Conservation (phyloP, 2,797 vertebrate genomes). For the Galaxias olidus region DNA sequence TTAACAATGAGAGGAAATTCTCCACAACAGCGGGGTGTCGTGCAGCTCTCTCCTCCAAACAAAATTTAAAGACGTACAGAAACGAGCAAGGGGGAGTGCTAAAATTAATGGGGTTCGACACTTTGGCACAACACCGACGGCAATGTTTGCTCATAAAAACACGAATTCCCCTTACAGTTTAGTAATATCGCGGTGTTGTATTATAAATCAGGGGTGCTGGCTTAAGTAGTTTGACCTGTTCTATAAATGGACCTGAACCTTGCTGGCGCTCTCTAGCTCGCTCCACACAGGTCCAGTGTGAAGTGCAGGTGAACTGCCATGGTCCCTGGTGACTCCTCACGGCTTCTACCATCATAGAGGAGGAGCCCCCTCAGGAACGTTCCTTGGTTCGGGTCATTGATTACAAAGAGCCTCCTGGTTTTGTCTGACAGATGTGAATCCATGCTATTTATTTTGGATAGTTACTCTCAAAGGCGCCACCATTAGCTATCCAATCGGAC, state of each 20-base stretch:
- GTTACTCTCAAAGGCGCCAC: constrained; percentile 82
- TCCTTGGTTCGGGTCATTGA: constrained; percentile 84
- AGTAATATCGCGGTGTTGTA: constrained; percentile 82
- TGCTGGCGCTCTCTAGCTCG: constrained; percentile 54
- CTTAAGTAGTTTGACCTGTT: constrained; percentile 83
- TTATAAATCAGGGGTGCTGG: constrained; percentile 87
- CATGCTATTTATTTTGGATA: constrained; percentile 85
- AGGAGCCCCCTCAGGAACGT: constrained; percentile 69
- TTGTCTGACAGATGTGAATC: constrained; percentile 86
- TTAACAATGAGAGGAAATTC: constrained; percentile 99
- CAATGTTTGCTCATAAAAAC: constrained; percentile 94
- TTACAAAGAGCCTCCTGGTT: constrained; percentile 86
- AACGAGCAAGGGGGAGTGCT: constrained; percentile 90
- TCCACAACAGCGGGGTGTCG: constrained; percentile 91
- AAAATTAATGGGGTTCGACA: constrained; percentile 99
- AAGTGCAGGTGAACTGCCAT: constrained; percentile 77
- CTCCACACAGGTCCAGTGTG: constrained; percentile 48
- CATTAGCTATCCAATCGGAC: constrained; percentile 83
- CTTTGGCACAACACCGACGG: constrained; percentile 96
- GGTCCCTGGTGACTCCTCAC: constrained; percentile 76
- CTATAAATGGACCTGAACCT: constrained; percentile 84
- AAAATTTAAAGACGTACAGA: constrained; percentile 96
- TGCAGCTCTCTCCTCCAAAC: constrained; percentile 82
- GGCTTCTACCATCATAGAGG: constrained; percentile 71
- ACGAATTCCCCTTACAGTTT: constrained; percentile 85